phyloP scores from a whole-genome alignment of 1,140 invertebrate genomes.

The Mizuhopecten yessoensis region DNA sequence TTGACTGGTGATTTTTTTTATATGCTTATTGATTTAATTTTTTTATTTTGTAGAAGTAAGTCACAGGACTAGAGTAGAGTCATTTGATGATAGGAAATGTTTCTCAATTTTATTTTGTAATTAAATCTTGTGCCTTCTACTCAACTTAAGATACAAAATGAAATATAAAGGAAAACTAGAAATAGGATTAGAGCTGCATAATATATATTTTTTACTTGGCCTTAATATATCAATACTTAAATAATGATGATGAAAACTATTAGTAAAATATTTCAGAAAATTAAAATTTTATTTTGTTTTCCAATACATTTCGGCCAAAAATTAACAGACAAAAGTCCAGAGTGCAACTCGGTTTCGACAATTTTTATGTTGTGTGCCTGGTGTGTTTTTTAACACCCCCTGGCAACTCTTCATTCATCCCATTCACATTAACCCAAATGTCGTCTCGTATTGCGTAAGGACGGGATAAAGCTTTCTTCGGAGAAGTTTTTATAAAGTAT shows the following conservation, averaged over 20 bases:
- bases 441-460: background rate
- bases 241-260: background rate
- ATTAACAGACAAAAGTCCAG: background rate
- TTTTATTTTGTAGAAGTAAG: too few species aligned
- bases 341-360: background rate
- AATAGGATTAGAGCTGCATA: too few species aligned
- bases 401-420: background rate
- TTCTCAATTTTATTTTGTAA: too few species aligned
- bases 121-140: too few species aligned
- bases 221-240: too few species aligned
- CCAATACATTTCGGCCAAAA: background rate
- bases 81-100: too few species aligned
- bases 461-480: background rate
- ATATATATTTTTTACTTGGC: too few species aligned
- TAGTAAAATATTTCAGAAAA: background rate
- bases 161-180: too few species aligned
- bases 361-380: background rate
- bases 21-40: too few species aligned
- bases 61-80: too few species aligned
- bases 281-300: background rate
- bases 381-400: background rate
- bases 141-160: too few species aligned
- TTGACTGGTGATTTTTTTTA: too few species aligned
- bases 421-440: background rate
- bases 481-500: slow-evolving; percentile 1